Evolutionary conservation across 2,888 invertebrate genomes (phyloP).

Genomic region (Phengaris arion): DNA sequence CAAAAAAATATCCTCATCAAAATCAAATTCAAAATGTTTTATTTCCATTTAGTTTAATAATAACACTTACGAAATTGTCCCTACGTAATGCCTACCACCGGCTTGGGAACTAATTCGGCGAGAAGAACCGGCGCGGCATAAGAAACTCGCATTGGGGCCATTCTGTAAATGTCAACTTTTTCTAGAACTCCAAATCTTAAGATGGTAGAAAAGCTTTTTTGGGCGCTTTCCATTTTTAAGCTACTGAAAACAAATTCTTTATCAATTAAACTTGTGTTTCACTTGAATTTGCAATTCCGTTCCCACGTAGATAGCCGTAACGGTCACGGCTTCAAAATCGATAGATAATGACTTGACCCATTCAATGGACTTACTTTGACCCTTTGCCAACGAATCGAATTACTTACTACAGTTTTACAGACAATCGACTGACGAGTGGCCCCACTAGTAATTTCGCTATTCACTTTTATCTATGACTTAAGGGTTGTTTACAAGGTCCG

Average conservation of each 20-base stretch:
- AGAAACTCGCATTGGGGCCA: no score
- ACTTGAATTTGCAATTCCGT: constrained; percentile 31
- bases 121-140: no score
- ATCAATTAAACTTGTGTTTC: constrained; percentile 23
- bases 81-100: no score
- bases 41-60: no score
- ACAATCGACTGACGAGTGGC: constrained; percentile 41
- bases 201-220: neutral
- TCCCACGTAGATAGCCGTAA: constrained; percentile 40
- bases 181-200: neutral
- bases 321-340: constrained; percentile 39
- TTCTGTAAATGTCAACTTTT: neutral
- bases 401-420: constrained; percentile 34
- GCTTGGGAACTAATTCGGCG: no score
- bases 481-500: constrained; percentile 29
- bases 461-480: constrained; percentile 45
- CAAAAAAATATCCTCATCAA: no score
- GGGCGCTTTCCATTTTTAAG: neutral
- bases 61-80: no score
- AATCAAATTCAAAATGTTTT: no score
- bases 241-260: neutral
- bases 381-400: constrained; percentile 44
- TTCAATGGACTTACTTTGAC: constrained; percentile 37
- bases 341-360: constrained; percentile 40
- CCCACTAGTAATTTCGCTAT: constrained; percentile 55